Evolutionary conservation across 2,888 invertebrate genomes (phyloP), one percentile per base, ranked within the genome.

Genomic region (Ochropleura leucogaster): DNA sequence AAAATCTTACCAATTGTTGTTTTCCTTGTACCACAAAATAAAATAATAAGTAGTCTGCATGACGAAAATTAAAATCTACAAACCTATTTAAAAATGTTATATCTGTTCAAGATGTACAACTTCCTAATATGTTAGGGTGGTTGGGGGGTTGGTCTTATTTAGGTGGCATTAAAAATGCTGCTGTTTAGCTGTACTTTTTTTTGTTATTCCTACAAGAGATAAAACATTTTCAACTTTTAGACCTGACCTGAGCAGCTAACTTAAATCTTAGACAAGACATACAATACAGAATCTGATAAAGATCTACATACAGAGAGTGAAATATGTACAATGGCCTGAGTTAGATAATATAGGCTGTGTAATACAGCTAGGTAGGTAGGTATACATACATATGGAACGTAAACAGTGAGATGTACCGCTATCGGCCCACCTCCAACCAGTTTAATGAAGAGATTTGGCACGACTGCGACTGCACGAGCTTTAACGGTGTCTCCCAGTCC

Each of bases 401-500:
- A 87, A 87, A 86, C 83, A 85, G 90, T 88, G 92, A 90, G 90
- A 91, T 89, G 93, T 91, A 92, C 93, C 92, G 94, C 92, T 93
- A 92, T 93, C 92, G 90, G 89, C 85, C 89, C 89, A 85, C 86
- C 88, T 88, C 87, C 92, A 91, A 92, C 93, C 93, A 93, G 93
- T 94, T 93, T 95, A 95, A 96, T 95, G 94, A 95, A 95, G 95
- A 95, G 94, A 96, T 96, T 95, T 95, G 95, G 96, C 95, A 95
- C 95, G 95, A 94, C 89, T 92, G 91, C 95, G 94, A 93, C 89
- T 92, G 92, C 92, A 91, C 93, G 91, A 91, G 93, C 93, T 92
- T 92, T 94, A 95, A 94, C 94, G 93, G 94, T 92, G 90, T 91
- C 90, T 91, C 87, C 46, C 64, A 64, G 64, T 20, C 65, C 84